Percentiles rank a stretch among this genome's conserved stretches.
Conservation (phyloP, 2,888 invertebrate genomes). For the Erannis defoliaria region DNA sequence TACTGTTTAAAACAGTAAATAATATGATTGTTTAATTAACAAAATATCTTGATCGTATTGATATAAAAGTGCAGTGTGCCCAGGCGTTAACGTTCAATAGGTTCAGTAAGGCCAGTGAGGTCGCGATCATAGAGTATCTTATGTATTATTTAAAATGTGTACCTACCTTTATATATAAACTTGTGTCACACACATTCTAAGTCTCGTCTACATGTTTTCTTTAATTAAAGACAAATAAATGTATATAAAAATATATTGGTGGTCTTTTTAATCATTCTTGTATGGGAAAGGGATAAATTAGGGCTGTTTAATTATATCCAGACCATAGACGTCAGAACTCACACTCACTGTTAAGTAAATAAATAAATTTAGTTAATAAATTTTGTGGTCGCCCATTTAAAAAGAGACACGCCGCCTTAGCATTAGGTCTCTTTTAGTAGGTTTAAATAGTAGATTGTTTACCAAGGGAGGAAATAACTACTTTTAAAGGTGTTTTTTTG, state of each 20-base stretch:
- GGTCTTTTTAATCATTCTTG: constrained; percentile 38
- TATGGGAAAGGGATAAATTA: neutral
- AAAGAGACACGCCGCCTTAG: too few species aligned
- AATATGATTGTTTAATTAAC: neutral
- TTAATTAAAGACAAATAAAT: constrained; percentile 65
- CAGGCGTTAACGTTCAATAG: neutral
- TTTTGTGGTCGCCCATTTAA: too few species aligned
- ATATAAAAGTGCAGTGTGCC: constrained; percentile 13
- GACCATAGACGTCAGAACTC: too few species aligned
- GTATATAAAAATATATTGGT: constrained; percentile 59
- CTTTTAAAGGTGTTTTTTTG: too few species aligned
- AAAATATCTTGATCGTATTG: constrained; percentile 11
- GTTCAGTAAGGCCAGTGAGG: constrained; percentile 10
- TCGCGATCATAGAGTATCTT: neutral
- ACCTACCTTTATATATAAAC: constrained; percentile 24
- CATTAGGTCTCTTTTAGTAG: too few species aligned
- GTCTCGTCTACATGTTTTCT: constrained; percentile 59
- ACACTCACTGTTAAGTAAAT: too few species aligned
- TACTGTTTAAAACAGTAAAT: neutral
- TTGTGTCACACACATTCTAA: constrained; percentile 51
- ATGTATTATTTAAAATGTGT: constrained; percentile 3
- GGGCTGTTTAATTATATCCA: too few species aligned
- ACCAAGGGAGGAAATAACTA: too few species aligned
- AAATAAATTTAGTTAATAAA: too few species aligned
- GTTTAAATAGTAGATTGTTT: too few species aligned